phyloP scores from a whole-genome alignment of 2,797 vertebrate species.

The Sciaenops ocellatus region DNA sequence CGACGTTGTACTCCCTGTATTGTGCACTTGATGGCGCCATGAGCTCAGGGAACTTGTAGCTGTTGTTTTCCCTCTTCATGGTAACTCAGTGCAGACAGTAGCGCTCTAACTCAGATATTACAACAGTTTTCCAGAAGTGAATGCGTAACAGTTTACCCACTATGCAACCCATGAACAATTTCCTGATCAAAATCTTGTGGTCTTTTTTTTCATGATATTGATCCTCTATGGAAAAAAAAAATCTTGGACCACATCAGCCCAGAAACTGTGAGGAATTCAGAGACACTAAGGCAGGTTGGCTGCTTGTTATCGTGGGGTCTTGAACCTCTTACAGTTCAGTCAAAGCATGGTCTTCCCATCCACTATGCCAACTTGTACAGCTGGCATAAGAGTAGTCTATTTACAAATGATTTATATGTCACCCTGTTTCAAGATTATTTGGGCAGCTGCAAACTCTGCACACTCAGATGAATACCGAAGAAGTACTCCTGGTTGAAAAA shows the following conservation, averaged over 20 bases:
- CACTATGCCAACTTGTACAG: not conserved
- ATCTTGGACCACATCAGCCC: not conserved
- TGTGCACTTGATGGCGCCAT: constrained; percentile 78
- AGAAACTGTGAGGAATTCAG: constrained; percentile 6
- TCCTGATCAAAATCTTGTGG: constrained; percentile 18
- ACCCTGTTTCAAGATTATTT: not conserved
- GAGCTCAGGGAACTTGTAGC: constrained; percentile 26
- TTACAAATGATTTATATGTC: not conserved
- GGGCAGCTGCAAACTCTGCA: not conserved
- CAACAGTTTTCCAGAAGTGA: constrained; percentile 43
- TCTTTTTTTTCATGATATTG: constrained; percentile 21
- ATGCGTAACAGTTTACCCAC: constrained; percentile 13
- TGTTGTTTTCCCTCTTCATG: not conserved
- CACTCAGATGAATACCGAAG: not conserved
- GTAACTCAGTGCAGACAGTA: not conserved
- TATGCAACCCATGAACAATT: constrained; percentile 24
- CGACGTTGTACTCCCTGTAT: constrained; percentile 25
- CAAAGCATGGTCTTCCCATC: not conserved
- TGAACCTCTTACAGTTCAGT: not conserved
- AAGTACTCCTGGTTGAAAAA: constrained; percentile 14
- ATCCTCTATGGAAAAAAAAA: not conserved
- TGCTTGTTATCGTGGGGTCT: not conserved
- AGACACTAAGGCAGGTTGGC: not conserved
- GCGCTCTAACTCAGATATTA: constrained; percentile 7
- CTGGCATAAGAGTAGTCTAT: not conserved